Conservation (phyloP, 2,888 invertebrate species). For the Netelia inedita region DNA sequence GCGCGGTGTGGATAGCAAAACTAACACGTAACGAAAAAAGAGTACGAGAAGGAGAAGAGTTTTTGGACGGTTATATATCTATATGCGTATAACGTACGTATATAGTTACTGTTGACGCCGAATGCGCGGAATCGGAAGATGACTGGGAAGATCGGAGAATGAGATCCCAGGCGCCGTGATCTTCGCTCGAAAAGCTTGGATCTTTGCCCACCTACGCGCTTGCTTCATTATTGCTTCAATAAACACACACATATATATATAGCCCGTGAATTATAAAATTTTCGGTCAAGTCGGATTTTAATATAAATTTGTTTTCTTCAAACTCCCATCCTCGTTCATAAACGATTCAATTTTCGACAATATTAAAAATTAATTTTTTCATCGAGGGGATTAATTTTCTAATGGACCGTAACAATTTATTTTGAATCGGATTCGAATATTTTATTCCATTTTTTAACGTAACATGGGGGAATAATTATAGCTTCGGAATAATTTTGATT, state of each 20-base stretch:
- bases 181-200: constrained; percentile 20
- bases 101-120: not conserved
- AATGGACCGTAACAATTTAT: no score
- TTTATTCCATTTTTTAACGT: no score
- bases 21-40: not conserved
- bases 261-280: constrained; percentile 8
- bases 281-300: not conserved
- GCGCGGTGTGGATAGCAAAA: constrained; percentile 12
- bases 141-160: constrained; percentile 38
- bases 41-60: not conserved
- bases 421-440: no score
- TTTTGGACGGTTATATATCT: not conserved
- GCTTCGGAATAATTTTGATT: no score
- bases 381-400: no score
- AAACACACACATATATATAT: not conserved
- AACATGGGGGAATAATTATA: no score
- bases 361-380: no score
- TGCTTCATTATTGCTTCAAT: not conserved
- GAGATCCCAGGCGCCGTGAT: constrained; percentile 31
- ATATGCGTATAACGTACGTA: not conserved
- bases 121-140: constrained; percentile 7
- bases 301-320: not conserved
- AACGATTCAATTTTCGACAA: not conserved
- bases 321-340: not conserved
- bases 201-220: constrained; percentile 52